phyloP scores from a whole-genome alignment of 2,797 vertebrate species.

The Megalops cyprinoides region DNA sequence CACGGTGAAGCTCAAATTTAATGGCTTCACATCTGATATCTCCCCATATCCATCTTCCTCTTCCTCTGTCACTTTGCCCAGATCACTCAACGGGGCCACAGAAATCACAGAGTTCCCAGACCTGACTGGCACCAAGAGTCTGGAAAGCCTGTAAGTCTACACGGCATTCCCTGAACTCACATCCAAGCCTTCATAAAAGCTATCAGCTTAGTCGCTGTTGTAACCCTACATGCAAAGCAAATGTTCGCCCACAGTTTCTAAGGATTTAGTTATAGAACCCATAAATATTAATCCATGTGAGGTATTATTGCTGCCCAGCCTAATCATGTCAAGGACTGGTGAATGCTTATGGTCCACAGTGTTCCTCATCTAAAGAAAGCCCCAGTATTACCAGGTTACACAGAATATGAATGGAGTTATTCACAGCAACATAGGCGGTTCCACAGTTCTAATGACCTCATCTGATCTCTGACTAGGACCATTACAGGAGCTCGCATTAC shows the following conservation, averaged over 20 bases:
- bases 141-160: slow-evolving; percentile 88
- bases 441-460: slow-evolving; percentile 8
- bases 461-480: slow-evolving; percentile 72
- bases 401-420: neutral
- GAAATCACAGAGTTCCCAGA: slow-evolving; percentile 90
- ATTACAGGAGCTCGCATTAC: slow-evolving; percentile 88
- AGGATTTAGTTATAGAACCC: slow-evolving; percentile 5
- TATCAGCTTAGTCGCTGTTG: neutral
- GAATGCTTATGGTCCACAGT: neutral
- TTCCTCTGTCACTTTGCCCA: slow-evolving; percentile 59
- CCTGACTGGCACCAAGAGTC: slow-evolving; percentile 84
- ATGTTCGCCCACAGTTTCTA: neutral
- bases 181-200: slow-evolving; percentile 27
- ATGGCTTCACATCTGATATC: neutral
- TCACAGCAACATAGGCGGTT: neutral
- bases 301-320: neutral
- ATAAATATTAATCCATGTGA: neutral
- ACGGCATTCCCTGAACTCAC: neutral
- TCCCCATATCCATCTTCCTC: neutral
- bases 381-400: neutral
- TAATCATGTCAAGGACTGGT: neutral
- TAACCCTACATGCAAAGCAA: neutral
- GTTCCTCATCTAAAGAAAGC: neutral
- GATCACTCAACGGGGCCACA: slow-evolving; percentile 89
- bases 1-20: neutral